Evolutionary conservation across 2,888 invertebrate species (phyloP).

Genomic region (Onthophagus sagittarius): DNA sequence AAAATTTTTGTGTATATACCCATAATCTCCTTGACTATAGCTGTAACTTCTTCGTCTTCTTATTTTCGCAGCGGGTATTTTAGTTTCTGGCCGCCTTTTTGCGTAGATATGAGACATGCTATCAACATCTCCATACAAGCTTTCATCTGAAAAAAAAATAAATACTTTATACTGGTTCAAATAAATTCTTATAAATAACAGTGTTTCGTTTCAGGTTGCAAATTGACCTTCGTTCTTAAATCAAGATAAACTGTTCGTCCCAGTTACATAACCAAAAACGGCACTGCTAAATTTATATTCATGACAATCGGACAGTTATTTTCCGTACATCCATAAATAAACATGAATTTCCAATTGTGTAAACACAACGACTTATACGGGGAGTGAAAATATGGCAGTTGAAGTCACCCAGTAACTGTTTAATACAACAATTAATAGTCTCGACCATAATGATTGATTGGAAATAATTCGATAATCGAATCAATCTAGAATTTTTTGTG

Average conservation of each 20-base stretch:
- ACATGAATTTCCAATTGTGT: background rate
- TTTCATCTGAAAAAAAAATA: conserved; percentile 29
- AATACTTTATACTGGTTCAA: background rate
- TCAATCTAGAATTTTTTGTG: background rate
- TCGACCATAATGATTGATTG: background rate
- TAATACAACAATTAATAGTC: background rate
- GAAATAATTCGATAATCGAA: background rate
- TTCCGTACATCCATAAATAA: background rate
- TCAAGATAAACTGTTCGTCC: background rate
- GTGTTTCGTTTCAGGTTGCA: background rate
- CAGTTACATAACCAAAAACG: background rate
- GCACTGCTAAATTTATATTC: background rate
- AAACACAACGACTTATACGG: background rate
- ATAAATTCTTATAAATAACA: background rate
- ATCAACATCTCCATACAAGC: conserved; percentile 29
- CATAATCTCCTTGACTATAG: conserved; percentile 32
- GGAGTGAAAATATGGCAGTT: background rate
- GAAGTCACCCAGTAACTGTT: background rate
- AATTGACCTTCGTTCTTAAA: background rate
- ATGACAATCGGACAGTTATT: background rate
- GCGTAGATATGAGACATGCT: conserved; percentile 42
- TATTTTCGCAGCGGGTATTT: conserved; percentile 39
- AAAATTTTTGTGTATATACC: conserved; percentile 23
- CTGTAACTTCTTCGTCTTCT: conserved; percentile 33
- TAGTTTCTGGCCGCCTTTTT: conserved; percentile 37